These are phyloP conservation scores for Urocitellus parryii DNA, from an alignment of 2,113 vertebrate species.

Conservation along the genomic window DNA sequence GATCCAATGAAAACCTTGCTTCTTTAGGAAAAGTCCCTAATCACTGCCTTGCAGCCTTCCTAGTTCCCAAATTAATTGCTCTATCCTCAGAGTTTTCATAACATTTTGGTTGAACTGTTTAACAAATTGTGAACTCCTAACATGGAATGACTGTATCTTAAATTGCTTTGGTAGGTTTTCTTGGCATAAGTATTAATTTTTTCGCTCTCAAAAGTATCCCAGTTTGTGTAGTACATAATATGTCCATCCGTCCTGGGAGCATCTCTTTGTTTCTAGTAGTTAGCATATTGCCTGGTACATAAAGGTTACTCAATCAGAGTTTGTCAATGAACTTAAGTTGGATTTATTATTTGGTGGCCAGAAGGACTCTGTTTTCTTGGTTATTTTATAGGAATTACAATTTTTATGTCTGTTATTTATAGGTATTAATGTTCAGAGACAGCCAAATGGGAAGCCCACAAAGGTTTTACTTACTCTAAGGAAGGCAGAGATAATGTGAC, in stretches of 20 bases:
- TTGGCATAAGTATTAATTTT: background rate
- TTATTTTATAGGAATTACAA: conserved; percentile 26
- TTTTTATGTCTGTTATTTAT: conserved; percentile 36
- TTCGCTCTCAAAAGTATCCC: background rate
- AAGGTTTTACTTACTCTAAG: background rate
- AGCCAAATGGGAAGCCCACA: background rate
- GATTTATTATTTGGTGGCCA: conserved; percentile 26
- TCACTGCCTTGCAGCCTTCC: background rate
- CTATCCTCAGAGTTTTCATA: conserved; percentile 21
- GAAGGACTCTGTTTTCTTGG: background rate
- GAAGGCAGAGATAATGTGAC: background rate
- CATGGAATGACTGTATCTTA: background rate
- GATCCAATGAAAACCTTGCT: background rate
- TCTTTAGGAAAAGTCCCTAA: background rate
- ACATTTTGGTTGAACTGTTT: background rate
- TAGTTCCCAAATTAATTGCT: background rate
- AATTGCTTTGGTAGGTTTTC: background rate
- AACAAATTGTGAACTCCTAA: background rate
- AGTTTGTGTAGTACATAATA: background rate
- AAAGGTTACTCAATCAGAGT: conserved; percentile 19
- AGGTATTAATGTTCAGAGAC: conserved; percentile 14
- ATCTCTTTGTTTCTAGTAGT: background rate
- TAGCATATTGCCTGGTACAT: background rate
- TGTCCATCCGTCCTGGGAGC: background rate
- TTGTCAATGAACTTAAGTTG: background rate